Evolutionary conservation across 2,888 invertebrate species (phyloP), one percentile per base, ranked within the genome.

Genomic region (Eupsilia transversa): DNA sequence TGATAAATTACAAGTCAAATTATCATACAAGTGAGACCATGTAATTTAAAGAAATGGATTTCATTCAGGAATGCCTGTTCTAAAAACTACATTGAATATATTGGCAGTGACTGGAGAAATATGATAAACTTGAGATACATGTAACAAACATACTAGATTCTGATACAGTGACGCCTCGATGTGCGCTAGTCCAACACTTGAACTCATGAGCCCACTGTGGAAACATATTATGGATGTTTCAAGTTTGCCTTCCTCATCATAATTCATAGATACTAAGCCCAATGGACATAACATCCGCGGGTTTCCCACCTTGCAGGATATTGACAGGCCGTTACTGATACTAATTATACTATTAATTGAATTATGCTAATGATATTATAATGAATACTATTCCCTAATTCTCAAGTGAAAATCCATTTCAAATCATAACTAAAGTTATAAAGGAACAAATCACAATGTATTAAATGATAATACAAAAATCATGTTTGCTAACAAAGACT

Each of bases 21-120:
- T 94, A 95, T 95, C 87, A 93, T 95, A 96, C 93, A 95, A 94
- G 91, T 95, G 96, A 95, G 95, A 96, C 96, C 95, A 95, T 89
- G 91, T 93, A 92, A 91, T 91, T 93, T 90, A 88, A 89, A 91
- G 91, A 94, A 94, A 94, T 94, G 94, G 93, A 93, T 92, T 92
- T 92, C 90, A 91, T 91, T 92, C 87, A 92, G 94, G 93, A 94
- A 93, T 94, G 93, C 91, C 94, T 89, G 90, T 88, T 90, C 90
- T 92, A 91, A 80, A 63, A 74, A 89, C 88, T 90, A 89, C 89
- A 89, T 88, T 90, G 89, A 91, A 92, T 90, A 90, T 89, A 86
- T 92, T 95, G 95, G 95, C 95, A 96, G 95, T 95, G 95, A 92
- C 88, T 90, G 89, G 88, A 92, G 84, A 89, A 88, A 87, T 79